Conservation (phyloP, 2,113 vertebrate genomes). For the Caranx ignobilis region DNA sequence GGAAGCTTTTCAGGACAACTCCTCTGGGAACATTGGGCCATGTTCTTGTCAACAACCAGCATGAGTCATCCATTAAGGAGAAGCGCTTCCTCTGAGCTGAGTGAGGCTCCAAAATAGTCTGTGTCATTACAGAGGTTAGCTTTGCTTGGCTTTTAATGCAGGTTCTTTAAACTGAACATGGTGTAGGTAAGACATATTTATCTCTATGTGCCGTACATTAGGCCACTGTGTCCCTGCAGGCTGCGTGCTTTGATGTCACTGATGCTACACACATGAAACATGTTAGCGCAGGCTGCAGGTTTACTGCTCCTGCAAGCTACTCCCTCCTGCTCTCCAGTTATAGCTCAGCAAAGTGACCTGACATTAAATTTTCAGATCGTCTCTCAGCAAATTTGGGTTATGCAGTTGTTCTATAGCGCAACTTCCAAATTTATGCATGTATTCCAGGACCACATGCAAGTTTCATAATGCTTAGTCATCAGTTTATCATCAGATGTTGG, state of each 20-base stretch:
- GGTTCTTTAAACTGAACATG: slow-evolving; percentile 20
- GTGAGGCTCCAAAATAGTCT: slow-evolving; percentile 45
- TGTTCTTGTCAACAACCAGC: slow-evolving; percentile 74
- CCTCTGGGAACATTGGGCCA: slow-evolving; percentile 66
- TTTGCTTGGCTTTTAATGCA: slow-evolving; percentile 30
- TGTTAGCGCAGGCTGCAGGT: neutral
- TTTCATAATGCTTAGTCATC: slow-evolving; percentile 17
- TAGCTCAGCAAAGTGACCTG: slow-evolving; percentile 5
- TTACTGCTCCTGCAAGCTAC: neutral
- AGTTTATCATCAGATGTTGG: neutral
- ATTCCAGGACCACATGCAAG: slow-evolving; percentile 26
- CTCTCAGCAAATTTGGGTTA: slow-evolving; percentile 22
- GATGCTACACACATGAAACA: neutral
- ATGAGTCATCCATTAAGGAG: slow-evolving; percentile 74
- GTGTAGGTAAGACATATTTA: neutral
- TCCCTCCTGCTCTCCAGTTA: slow-evolving; percentile 12
- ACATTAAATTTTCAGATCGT: slow-evolving; percentile 32
- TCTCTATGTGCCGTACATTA: neutral
- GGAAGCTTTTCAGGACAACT: slow-evolving; percentile 62
- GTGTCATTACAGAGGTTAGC: slow-evolving; percentile 33
- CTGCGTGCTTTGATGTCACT: slow-evolving; percentile 3
- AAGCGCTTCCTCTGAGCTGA: slow-evolving; percentile 54
- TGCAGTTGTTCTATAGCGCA: neutral
- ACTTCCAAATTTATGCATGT: slow-evolving; percentile 14
- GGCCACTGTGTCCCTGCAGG: neutral